Base-by-base conservation (phyloP, 2,888 invertebrate species). In the Iselma pallidipennis region DNA sequence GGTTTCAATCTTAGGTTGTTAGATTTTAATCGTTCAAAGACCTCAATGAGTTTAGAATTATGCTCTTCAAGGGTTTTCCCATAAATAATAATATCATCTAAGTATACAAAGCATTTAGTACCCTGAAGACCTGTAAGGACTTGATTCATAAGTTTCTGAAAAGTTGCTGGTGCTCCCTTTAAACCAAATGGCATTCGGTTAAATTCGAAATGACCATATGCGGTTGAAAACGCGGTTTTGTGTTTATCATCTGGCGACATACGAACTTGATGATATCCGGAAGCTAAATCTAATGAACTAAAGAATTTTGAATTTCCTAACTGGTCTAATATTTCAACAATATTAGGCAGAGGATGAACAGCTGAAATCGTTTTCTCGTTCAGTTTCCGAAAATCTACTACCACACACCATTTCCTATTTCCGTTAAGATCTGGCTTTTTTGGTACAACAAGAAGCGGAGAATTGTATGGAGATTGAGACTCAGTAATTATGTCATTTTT, bases 1-100 rank as follows among this genome's bases (percentile, higher is more conserved):
- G 75, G 74, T 62, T 79, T 76, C 0, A 80, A 16, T 66, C 79
- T 70, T 12, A 73, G 54, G 45, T 67, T 66, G 50, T 56, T 16
- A 53, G 71, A 10, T 16, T 63, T 49, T 6, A 79, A 60, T 29
- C 75, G 55, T 1, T 62, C 19, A 55, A 79, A 77, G 4, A 79
- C 71, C 58, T 71, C 63, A 5, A 10, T 53, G 1, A 77, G 62
- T 57, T 77, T 78, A 49, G 65, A 16, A 48, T 71, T 70, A 23
- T 78, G 78, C 54, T 74, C 71, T 49, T 69, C 65, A 2, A 78
- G 61, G 33, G 68, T 71, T 6, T 55, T 60, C 9, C 49, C 62
- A 45, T 61, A 60, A 14, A 66, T 33, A 26, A 67, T 63, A 7
- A 71, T 62, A 42, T 70, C 69, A 48, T 71, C 71, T 16, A 71